These are phyloP conservation scores for Leptodactylus fuscus DNA, from an alignment of 2,113 vertebrate genomes.

Conservation along the genomic window DNA sequence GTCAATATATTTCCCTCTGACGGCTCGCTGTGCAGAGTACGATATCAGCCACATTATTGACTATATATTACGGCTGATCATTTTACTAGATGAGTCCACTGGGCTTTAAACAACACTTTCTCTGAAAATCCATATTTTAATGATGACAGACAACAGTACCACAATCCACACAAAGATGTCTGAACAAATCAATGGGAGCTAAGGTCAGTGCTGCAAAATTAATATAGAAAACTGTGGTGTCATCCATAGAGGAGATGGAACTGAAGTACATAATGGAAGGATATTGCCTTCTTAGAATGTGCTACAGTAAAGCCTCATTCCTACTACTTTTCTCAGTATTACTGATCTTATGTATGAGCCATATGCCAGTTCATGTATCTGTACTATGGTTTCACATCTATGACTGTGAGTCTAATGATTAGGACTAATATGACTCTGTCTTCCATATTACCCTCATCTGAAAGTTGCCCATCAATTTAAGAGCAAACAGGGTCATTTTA, in stretches of 20 bases:
- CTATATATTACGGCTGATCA: constrained; percentile 17
- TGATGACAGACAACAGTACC: constrained; percentile 4
- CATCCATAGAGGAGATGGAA: neutral
- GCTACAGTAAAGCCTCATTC: neutral
- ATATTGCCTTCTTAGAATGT: neutral
- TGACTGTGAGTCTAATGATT: no score
- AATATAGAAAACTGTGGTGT: neutral
- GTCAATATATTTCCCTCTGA: constrained; percentile 6
- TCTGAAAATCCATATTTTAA: constrained; percentile 29
- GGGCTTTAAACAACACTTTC: neutral
- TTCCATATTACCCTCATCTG: no score
- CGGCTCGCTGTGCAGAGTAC: neutral
- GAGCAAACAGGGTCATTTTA: no score
- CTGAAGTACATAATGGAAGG: no score
- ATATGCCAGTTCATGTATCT: no score
- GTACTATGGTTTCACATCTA: no score
- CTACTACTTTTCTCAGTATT: neutral
- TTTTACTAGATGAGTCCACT: constrained; percentile 26
- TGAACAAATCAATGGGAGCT: neutral
- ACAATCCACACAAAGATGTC: neutral
- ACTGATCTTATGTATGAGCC: no score
- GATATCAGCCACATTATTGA: constrained; percentile 18
- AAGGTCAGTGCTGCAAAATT: constrained; percentile 12
- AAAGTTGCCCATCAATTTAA: no score
- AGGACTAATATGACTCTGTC: no score